Evolutionary conservation across 2,113 vertebrate species (phyloP).

Genomic region (Synchiropus splendidus): DNA sequence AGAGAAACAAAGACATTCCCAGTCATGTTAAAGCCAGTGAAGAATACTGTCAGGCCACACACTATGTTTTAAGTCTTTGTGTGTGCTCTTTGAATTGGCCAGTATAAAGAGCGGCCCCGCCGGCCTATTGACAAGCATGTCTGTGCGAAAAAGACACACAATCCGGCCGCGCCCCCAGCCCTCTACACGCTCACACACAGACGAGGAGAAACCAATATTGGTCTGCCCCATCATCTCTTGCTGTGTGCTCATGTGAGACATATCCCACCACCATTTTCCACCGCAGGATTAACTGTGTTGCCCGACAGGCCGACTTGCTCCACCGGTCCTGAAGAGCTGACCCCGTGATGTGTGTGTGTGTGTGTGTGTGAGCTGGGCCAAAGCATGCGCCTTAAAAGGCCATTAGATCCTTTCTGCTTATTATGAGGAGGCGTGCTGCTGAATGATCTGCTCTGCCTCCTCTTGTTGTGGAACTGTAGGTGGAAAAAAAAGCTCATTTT

Average conservation of each 20-base stretch:
- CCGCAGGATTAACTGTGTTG: constrained; percentile 53
- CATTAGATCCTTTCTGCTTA: constrained; percentile 36
- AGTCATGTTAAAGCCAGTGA: constrained; percentile 13
- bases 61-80: constrained; percentile 14
- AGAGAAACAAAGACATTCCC: constrained; percentile 1
- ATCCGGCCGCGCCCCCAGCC: constrained; percentile 2
- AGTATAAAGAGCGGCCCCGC: constrained; percentile 9
- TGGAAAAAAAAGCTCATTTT: constrained; percentile 46
- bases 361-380: constrained; percentile 30
- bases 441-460: constrained; percentile 29
- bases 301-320: constrained; percentile 36
- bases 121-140: constrained; percentile 37
- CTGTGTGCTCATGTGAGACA: constrained; percentile 46
- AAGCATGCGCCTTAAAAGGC: constrained; percentile 61
- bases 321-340: constrained; percentile 37
- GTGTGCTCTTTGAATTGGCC: constrained; percentile 26
- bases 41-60: constrained; percentile 34
- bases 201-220: constrained; percentile 39
- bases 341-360: constrained; percentile 29
- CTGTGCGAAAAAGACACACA: constrained; percentile 32
- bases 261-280: constrained; percentile 60
- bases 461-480: constrained; percentile 32
- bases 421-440: constrained; percentile 34
- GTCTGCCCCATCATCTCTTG: constrained; percentile 42
- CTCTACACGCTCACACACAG: constrained; percentile 15